A percentile compares a stretch with the other conserved stretches of the same genome.
phyloP scores from a whole-genome alignment of 2,797 vertebrate species.

The Spheniscus humboldti region DNA sequence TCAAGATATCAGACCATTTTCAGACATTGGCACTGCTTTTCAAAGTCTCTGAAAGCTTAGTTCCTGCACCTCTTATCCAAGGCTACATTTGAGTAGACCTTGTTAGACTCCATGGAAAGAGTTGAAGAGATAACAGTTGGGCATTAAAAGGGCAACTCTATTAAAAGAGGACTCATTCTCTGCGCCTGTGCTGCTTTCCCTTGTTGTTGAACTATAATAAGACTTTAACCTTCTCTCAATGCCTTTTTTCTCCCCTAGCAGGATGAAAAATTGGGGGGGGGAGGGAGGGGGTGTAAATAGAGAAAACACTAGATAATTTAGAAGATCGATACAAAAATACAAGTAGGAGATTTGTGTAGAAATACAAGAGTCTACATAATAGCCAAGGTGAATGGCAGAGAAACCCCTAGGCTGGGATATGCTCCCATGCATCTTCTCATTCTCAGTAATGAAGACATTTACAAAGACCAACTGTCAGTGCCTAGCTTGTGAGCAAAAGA shows the following conservation, averaged over 20 bases:
- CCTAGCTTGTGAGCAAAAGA: not conserved
- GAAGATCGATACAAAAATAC: not conserved
- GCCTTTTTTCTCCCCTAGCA: not conserved
- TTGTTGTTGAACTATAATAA: not conserved
- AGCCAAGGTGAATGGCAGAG: not conserved
- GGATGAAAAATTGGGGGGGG: not conserved
- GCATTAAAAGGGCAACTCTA: not conserved
- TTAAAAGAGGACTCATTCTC: not conserved
- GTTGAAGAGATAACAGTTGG: not conserved
- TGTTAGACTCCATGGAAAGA: not conserved
- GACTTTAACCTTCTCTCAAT: not conserved
- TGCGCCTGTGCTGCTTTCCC: not conserved
- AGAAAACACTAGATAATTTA: not conserved
- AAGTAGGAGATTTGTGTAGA: not conserved
- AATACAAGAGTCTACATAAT: not conserved
- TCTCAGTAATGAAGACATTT: not conserved
- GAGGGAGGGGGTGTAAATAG: not conserved
- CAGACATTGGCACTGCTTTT: not conserved
- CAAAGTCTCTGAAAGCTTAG: not conserved
- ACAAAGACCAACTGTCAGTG: constrained; percentile 18
- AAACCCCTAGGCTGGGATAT: not conserved
- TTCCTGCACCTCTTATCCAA: not conserved
- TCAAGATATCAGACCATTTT: not conserved
- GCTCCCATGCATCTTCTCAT: not conserved
- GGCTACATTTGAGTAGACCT: not conserved